Evolutionary conservation across 2,888 invertebrate genomes (phyloP), one percentile per base, ranked within the genome.

Genomic region (Callyntrura sp.): DNA sequence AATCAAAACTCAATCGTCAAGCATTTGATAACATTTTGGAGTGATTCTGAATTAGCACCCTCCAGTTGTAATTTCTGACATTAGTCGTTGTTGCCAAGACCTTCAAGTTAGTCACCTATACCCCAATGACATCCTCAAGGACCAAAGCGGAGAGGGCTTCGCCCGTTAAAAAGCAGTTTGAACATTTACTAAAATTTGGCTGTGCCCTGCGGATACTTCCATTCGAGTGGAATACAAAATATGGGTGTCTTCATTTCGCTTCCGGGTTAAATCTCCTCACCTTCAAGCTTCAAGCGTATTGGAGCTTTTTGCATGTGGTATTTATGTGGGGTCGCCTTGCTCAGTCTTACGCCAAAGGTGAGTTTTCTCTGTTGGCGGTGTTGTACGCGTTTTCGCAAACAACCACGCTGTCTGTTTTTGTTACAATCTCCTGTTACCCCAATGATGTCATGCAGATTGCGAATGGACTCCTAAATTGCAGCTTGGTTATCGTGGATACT

Each of bases 151-250:
- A n/a, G n/a, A n/a, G n/a, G n/a, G n/a, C n/a, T n/a, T n/a, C n/a
- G n/a, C n/a, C n/a, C n/a, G n/a, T n/a, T n/a, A n/a, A n/a, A n/a
- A n/a, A n/a, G n/a, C n/a, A n/a, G n/a, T n/a, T n/a, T 62, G 62
- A 94, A 0, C 95, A 95, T 88, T 93, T 95, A 14, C 8, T 14
- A 55, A 55, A 3, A 55, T 8, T n/a, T n/a, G 55, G 55, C 9
- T 55, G 55, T 14, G n/a, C 8, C 12, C n/a, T 55, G 3, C 11
- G 14, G 14, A 11, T 55, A 11, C 6, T 55, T 3, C 55, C 55
- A 6, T 55, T 3, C 8, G n/a, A 55, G 2, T 55, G 55, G 55
- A n/a, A 55, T 12, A 2, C 5, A 4, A 14, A 14, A 8, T 14
- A 3, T 3, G 6, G 12, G 3, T 14, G 6, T 55, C 12, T 55